These are phyloP conservation scores for Glaucomys volans DNA, from an alignment of 2,113 vertebrate species.

Conservation along the genomic window DNA sequence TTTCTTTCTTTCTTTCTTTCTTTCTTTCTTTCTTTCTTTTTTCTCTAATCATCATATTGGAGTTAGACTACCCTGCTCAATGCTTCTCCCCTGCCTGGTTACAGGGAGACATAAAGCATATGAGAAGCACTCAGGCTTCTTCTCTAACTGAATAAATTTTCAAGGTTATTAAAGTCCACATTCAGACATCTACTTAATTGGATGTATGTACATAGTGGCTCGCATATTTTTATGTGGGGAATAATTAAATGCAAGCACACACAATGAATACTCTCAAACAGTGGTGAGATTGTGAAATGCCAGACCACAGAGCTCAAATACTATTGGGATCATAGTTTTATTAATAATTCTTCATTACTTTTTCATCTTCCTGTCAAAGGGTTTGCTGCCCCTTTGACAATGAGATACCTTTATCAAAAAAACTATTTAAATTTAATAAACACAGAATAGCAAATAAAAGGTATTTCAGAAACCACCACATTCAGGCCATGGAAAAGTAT, in stretches of 20 bases:
- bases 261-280: constrained; percentile 20
- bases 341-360: constrained; percentile 76
- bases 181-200: constrained; percentile 77
- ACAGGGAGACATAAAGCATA: constrained; percentile 47
- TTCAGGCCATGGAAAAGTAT: neutral
- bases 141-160: constrained; percentile 74
- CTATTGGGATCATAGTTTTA: constrained; percentile 67
- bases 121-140: constrained; percentile 48
- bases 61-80: neutral
- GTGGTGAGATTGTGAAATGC: constrained; percentile 54
- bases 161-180: constrained; percentile 78
- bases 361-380: constrained; percentile 71
- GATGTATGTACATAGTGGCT: constrained; percentile 64
- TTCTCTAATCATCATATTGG: neutral
- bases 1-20: neutral
- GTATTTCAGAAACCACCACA: neutral
- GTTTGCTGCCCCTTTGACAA: constrained; percentile 53
- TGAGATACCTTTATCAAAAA: constrained; percentile 65
- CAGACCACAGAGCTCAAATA: neutral
- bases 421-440: constrained; percentile 44
- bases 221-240: constrained; percentile 42
- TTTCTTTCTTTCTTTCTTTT: neutral
- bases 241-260: constrained; percentile 70
- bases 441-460: constrained; percentile 57
- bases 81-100: neutral